Evolutionary conservation across 2,888 invertebrate species (phyloP).

Genomic region (Macropis europaea): DNA sequence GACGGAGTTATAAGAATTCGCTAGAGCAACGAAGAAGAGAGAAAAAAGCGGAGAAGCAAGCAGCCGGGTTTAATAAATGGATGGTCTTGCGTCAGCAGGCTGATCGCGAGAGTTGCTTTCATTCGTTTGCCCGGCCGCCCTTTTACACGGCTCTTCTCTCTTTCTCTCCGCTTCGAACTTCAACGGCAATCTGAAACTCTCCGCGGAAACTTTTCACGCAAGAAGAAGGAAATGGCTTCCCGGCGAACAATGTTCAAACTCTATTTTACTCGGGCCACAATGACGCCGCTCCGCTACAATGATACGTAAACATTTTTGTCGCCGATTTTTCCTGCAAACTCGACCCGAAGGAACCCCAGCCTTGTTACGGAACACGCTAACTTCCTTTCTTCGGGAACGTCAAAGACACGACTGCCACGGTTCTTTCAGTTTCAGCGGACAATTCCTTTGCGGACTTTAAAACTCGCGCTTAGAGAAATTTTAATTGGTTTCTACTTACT

Average conservation of each 20-base stretch:
- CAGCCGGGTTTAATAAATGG: slow-evolving; percentile 27
- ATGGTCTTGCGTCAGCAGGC: slow-evolving; percentile 3
- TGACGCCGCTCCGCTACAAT: slow-evolving; percentile 24
- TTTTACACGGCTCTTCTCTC: slow-evolving; percentile 25
- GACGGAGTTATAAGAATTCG: not conserved
- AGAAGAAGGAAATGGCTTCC: slow-evolving; percentile 12
- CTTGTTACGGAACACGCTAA: too few species aligned
- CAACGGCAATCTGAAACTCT: slow-evolving; percentile 12
- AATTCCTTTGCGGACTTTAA: too few species aligned
- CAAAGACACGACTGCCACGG: too few species aligned
- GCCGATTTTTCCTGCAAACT: slow-evolving; percentile 16
- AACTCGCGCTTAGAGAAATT: too few species aligned
- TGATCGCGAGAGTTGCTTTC: slow-evolving; percentile 38
- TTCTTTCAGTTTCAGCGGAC: too few species aligned
- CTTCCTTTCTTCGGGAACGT: too few species aligned
- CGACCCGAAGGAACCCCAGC: too few species aligned
- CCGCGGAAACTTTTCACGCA: slow-evolving; percentile 24
- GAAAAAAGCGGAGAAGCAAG: not conserved
- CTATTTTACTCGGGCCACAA: slow-evolving; percentile 35
- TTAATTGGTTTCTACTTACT: too few species aligned
- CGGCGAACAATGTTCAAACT: slow-evolving; percentile 27
- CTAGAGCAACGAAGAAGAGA: not conserved
- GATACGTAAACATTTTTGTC: slow-evolving; percentile 46
- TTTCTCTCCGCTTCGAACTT: slow-evolving; percentile 21
- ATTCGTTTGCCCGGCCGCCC: slow-evolving; percentile 24